Evolutionary conservation across 2,113 vertebrate genomes (phyloP).

Genomic region (Recurvirostra avosetta): DNA sequence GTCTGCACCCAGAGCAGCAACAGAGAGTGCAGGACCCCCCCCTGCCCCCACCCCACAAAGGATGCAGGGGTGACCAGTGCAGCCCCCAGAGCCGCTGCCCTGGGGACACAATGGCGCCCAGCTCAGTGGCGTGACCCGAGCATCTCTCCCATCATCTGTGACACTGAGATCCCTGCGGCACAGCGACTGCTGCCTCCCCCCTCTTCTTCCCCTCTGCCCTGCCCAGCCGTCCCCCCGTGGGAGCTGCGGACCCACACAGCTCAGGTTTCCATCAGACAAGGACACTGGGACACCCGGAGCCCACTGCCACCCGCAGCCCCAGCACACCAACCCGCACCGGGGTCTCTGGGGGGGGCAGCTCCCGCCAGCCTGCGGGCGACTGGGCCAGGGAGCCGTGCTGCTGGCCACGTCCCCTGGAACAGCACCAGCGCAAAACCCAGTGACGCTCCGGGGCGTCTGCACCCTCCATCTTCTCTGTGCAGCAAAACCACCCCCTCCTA

Average conservation of each 20-base stretch:
- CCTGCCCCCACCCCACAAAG: no score
- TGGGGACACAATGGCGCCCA: background rate
- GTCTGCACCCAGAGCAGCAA: background rate
- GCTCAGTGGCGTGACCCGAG: rapidly evolving
- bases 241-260: background rate
- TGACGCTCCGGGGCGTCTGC: background rate
- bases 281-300: rapidly evolving
- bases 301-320: background rate
- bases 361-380: rapidly evolving
- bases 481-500: background rate
- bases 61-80: background rate
- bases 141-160: rapidly evolving
- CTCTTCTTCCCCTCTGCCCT: no score
- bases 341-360: background rate
- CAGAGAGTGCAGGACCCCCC: background rate
- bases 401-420: background rate
- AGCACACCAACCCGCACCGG: rapidly evolving
- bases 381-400: background rate
- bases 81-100: background rate
- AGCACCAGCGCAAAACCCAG: background rate
- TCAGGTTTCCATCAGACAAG: background rate
- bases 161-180: background rate
- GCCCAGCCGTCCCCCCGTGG: rapidly evolving
- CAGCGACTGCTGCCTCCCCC: background rate
- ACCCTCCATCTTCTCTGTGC: background rate